These are phyloP conservation scores for Cantharis lateralis DNA, from an alignment of 2,888 invertebrate genomes.

Conservation along the genomic window DNA sequence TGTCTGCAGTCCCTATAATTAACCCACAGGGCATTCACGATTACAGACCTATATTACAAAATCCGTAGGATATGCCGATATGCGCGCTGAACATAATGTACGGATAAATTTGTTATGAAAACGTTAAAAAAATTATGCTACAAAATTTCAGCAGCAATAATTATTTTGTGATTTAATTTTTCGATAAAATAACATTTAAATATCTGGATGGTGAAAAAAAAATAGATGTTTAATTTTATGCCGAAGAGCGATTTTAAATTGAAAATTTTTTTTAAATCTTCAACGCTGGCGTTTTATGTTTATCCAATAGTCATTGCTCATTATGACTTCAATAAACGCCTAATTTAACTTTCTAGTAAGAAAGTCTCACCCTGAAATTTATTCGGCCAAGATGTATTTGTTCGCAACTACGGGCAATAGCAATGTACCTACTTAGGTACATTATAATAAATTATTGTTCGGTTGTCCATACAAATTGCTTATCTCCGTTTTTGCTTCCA, in stretches of 20 bases:
- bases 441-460: neutral
- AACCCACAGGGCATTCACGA: slow-evolving; percentile 30
- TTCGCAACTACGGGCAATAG: neutral
- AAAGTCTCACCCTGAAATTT: neutral
- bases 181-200: neutral
- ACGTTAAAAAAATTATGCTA: neutral
- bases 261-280: neutral
- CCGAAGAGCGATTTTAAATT: neutral
- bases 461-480: neutral
- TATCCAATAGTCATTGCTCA: neutral
- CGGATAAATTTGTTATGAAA: neutral
- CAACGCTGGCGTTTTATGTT: neutral
- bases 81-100: neutral
- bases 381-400: neutral
- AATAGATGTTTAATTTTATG: neutral
- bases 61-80: slow-evolving; percentile 20
- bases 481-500: neutral
- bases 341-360: neutral
- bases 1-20: slow-evolving; percentile 31
- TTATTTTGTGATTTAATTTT: neutral
- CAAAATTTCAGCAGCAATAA: neutral
- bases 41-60: slow-evolving; percentile 27
- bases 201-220: neutral
- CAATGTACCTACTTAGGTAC: no score
- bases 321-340: neutral